Conservation (phyloP, 2,888 invertebrate species). For the Lochmaea crataegi region DNA sequence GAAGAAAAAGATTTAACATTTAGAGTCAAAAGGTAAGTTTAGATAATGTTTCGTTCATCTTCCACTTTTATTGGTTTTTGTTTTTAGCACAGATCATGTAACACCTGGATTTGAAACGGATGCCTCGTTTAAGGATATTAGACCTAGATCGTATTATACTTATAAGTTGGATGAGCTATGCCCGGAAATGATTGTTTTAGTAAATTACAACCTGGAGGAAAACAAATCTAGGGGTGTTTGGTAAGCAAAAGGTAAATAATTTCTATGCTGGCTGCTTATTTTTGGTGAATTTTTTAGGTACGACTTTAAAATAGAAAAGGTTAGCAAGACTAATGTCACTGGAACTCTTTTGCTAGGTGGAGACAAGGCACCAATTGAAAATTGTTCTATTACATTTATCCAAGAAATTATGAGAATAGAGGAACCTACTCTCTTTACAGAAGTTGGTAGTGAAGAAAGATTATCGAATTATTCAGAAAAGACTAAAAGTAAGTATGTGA, state of each 20-base stretch:
- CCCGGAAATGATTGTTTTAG: conserved; percentile 74
- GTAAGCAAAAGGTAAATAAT: conserved; percentile 61
- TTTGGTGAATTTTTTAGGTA: conserved; percentile 44
- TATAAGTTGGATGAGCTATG: conserved; percentile 69
- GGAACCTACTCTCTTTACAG: conserved; percentile 62
- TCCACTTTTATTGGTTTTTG: not conserved
- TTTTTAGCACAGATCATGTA: conserved; percentile 47
- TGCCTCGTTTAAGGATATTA: conserved; percentile 68
- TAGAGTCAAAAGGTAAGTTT: conserved; percentile 59
- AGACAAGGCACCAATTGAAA: conserved; percentile 69
- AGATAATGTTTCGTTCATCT: conserved; percentile 8
- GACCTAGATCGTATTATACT: conserved; percentile 74
- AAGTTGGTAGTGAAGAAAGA: conserved; percentile 37
- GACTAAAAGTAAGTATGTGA: conserved; percentile 14
- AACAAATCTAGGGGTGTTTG: conserved; percentile 77
- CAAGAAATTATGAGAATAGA: conserved; percentile 78
- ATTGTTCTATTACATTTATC: conserved; percentile 70
- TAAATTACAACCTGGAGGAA: conserved; percentile 80
- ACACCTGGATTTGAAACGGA: conserved; percentile 57
- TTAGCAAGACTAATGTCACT: conserved; percentile 67
- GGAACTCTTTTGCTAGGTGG: conserved; percentile 73
- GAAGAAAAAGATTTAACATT: conserved; percentile 59
- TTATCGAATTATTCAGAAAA: conserved; percentile 22
- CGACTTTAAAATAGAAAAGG: conserved; percentile 52
- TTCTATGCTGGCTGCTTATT: not conserved